Base-by-base conservation (phyloP, 1,140 invertebrate genomes). In the Pissodes strobi region DNA sequence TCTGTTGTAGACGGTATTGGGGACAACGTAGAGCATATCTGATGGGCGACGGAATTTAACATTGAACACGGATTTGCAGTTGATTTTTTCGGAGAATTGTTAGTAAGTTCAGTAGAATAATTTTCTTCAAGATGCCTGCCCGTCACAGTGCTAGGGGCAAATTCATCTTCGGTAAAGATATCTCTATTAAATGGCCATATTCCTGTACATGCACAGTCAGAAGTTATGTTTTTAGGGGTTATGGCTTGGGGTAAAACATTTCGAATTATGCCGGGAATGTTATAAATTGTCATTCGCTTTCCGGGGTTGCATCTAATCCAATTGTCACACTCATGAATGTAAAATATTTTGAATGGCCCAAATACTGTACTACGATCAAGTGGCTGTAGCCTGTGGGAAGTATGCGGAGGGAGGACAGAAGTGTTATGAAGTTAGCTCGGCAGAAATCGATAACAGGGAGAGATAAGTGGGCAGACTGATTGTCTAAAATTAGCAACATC, bases 211-310 rank as follows among this genome's bases (percentile, higher is more conserved):
- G n/a, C 6, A 19, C 5, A 45, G 8, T 13, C 41, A 45, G 41
- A 6, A 13, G 18, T 45, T 6, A 45, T 19, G 13, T 45, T 19
- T 45, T 45, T 45, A 6, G 41, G 41, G 13, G 41, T 45, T 45
- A 45, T 45, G 41, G 41, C 41, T 45, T 45, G 15, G 6, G 18
- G 8, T 15, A 45, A 19, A 34, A n/a, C n/a, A n/a, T 34, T n/a
- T 34, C n/a, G 6, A 8, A 34, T n/a, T 34, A 34, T n/a, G 6
- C 30, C 30, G 22, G 78, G 77, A 48, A 82, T 78, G 56, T 82
- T 78, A 69, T 81, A 82, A 21, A 82, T 80, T 12, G 76, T 72
- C 71, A 84, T 79, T 9, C 76, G 68, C 70, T 78, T 81, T 18
- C 79, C 79, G 23, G 78, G 76, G 48, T 84, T 70, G 55, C 46